Evolutionary conservation across 2,888 invertebrate species (phyloP), one percentile per base, ranked within the genome.

Genomic region (Chymomyza amoena): DNA sequence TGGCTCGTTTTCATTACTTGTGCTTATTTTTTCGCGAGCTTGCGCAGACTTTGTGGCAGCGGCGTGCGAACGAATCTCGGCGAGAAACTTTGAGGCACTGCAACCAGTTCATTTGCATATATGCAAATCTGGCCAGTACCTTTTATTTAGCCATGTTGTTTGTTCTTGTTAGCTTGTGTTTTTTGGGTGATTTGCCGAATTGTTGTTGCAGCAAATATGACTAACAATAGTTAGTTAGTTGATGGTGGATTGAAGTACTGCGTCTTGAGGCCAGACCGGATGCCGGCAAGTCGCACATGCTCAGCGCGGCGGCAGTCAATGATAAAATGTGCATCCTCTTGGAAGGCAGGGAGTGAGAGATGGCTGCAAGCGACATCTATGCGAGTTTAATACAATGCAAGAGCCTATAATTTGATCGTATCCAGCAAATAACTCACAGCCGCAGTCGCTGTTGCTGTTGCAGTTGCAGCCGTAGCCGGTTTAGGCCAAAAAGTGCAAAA

Each of bases 361-460:
- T 25, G 16, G 61, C 68, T 51, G 36, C 76, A 71, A 72, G 39
- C 71, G 80, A 72, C 75, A 66, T 88, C 87, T 76, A 84, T 86
- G 86, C 84, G 88, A 84, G 73, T 88, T 88, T 84, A 86, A 88
- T 88, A 76, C 84, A 76, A 76, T 50, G 73, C 76, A 72, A 86
- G 39, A 86, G 88, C 84, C 84, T 84, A 84, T 84, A 84, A 84
- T 84, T 84, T 84, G 84, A 84, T 84, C 81, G 84, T 85, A 89
- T 89, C 89, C 89, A 88, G 78, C 78, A 79, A 79, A 88, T 88
- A 89, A 89, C 78, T 88, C 89, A 87, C 63, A 52, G n/a, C 57
- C 20, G 54, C 54, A 15, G 15, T 25, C 25, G 25, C 25, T 3
- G 15, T 15, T 4, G 25, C 25, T 3, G 15, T 15, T 4, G 69